A percentile compares a stretch with the other conserved stretches of the same genome.
phyloP scores from a whole-genome alignment of 2,888 invertebrate genomes.

The Pseudoips prasinana region DNA sequence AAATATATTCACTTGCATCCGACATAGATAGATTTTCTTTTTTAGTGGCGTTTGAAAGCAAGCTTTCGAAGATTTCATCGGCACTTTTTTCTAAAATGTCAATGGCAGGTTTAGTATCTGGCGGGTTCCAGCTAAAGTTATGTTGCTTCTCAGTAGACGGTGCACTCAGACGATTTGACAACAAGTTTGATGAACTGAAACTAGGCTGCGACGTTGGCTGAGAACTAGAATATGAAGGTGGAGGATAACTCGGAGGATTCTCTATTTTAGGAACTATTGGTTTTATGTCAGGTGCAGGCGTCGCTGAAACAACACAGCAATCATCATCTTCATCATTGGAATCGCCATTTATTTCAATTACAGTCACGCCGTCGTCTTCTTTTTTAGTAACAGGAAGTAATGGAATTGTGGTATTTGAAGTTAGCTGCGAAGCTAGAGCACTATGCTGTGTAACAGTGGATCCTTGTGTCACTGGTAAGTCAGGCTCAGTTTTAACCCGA shows the following conservation, averaged over 20 bases:
- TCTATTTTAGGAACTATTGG: conserved; percentile 67
- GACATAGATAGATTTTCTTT: conserved; percentile 61
- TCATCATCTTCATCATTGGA: conserved; percentile 76
- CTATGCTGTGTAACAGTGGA: conserved; percentile 14
- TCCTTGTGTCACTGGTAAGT: conserved; percentile 22
- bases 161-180: conserved; percentile 40
- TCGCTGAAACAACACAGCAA: conserved; percentile 73
- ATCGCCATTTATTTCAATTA: conserved; percentile 76
- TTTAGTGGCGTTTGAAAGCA: conserved; percentile 63
- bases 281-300: conserved; percentile 68
- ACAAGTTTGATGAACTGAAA: conserved; percentile 36
- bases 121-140: conserved; percentile 75
- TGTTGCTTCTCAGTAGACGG: conserved; percentile 70
- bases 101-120: conserved; percentile 67
- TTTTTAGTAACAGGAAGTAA: conserved; percentile 61
- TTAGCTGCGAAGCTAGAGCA: conserved; percentile 5
- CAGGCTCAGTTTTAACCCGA: conserved; percentile 63
- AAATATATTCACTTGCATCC: conserved; percentile 83
- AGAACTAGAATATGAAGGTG: conserved; percentile 46
- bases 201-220: conserved; percentile 32
- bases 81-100: conserved; percentile 71
- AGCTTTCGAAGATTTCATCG: conserved; percentile 73
- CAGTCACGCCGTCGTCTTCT: conserved; percentile 56
- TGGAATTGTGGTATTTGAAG: conserved; percentile 28
- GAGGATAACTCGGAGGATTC: conserved; percentile 43